Evolutionary conservation across 2,113 vertebrate genomes (phyloP).

Genomic region (Nesogale talazaci): DNA sequence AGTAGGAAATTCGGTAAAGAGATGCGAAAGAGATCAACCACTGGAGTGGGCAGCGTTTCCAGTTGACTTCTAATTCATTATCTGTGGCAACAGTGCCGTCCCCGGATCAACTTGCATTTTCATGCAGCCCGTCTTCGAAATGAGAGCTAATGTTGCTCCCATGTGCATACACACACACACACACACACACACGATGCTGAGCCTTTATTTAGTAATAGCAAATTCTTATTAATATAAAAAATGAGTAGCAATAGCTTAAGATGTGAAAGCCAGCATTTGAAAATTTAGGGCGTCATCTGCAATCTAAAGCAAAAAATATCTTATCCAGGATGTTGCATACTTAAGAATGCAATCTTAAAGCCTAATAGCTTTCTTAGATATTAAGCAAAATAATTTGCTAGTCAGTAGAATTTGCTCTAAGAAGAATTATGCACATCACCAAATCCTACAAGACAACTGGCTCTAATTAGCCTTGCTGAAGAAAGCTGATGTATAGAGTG

Average conservation of each 20-base stretch:
- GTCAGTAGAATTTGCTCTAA: conserved; percentile 35
- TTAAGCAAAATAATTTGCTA: conserved; percentile 66
- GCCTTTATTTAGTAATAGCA: conserved; percentile 10
- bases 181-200: conserved; percentile 9
- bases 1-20: background rate
- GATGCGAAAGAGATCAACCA: background rate
- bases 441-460: conserved; percentile 52
- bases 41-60: background rate
- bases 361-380: conserved; percentile 59
- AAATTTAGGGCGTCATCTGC: conserved; percentile 48
- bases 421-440: conserved; percentile 47
- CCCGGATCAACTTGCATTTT: conserved; percentile 38
- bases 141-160: background rate
- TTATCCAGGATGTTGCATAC: conserved; percentile 10
- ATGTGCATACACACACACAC: too few relatives aligned
- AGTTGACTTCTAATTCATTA: conserved; percentile 49
- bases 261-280: conserved; percentile 46
- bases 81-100: conserved; percentile 5
- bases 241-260: conserved; percentile 1
- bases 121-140: conserved; percentile 36
- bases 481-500: conserved; percentile 5
- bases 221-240: conserved; percentile 36
- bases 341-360: conserved; percentile 58
- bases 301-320: background rate
- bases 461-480: conserved; percentile 60